These are phyloP conservation scores for Geopemphigus sp. DNA, from an alignment of 1,140 invertebrate species.

Conservation along the genomic window DNA sequence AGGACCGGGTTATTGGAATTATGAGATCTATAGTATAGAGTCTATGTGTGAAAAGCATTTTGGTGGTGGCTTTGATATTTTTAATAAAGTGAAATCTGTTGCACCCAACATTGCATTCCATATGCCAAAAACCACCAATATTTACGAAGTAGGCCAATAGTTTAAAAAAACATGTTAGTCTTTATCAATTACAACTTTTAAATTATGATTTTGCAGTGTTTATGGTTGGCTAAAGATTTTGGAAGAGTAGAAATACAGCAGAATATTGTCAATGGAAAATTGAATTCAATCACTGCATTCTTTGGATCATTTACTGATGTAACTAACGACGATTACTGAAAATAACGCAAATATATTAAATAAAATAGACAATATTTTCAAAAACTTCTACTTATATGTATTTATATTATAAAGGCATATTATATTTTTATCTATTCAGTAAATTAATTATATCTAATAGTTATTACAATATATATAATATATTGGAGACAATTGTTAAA, in stretches of 20 bases:
- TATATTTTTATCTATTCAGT: too few species aligned
- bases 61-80: conserved; percentile 62
- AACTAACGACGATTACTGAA: conserved; percentile 13
- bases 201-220: conserved; percentile 8
- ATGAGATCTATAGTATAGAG: neutral
- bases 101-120: conserved; percentile 80
- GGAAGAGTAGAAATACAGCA: conserved; percentile 23
- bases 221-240: conserved; percentile 5
- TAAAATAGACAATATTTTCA: too few species aligned
- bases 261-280: conserved; percentile 13
- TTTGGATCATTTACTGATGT: neutral
- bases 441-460: too few species aligned
- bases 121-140: conserved; percentile 83
- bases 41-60: conserved; percentile 55
- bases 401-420: too few species aligned
- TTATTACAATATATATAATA: too few species aligned
- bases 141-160: conserved; percentile 69
- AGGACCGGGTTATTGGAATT: conserved; percentile 61
- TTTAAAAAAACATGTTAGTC: neutral
- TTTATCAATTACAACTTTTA: neutral
- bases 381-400: too few species aligned
- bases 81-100: conserved; percentile 64
- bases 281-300: conserved; percentile 30
- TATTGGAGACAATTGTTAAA: too few species aligned
- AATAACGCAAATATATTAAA: neutral